A percentile compares a stretch with the other conserved stretches of the same genome.
Evolutionary conservation across 2,113 vertebrate species (phyloP).

Genomic region (Myotis brandtii): DNA sequence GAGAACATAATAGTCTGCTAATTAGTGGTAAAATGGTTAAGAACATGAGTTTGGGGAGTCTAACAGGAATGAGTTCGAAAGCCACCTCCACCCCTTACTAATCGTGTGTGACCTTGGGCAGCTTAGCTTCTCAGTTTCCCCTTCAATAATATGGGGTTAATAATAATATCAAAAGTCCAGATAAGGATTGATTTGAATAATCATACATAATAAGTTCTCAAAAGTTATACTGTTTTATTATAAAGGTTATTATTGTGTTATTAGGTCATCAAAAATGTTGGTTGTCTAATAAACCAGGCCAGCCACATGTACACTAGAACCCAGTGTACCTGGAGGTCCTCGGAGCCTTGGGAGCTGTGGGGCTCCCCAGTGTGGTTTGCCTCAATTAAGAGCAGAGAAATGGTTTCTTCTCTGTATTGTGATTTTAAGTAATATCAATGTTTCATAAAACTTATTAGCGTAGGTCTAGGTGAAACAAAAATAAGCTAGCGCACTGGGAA

Average conservation of each 20-base stretch:
- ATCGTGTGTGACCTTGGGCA: neutral
- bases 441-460: constrained; percentile 76
- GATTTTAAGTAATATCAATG: constrained; percentile 79
- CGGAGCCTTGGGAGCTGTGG: neutral
- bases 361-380: neutral
- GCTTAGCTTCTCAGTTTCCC: neutral
- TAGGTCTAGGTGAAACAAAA: constrained; percentile 77
- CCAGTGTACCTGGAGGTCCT: neutral
- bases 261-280: too few species aligned
- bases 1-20: neutral
- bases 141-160: neutral
- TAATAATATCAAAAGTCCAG: neutral
- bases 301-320: neutral
- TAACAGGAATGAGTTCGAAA: neutral
- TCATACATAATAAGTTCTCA: neutral
- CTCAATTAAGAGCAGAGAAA: constrained; percentile 64
- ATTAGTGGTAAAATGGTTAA: neutral
- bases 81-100: neutral
- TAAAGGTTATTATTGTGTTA: neutral
- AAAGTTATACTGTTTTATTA: neutral
- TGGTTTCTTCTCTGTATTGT: constrained; percentile 42
- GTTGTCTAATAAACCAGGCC: neutral
- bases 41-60: neutral
- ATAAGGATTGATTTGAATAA: neutral
- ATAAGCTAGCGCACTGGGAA: constrained; percentile 65